Evolutionary conservation across 1,140 invertebrate species (phyloP).

Genomic region (Notospermus geniculatus): DNA sequence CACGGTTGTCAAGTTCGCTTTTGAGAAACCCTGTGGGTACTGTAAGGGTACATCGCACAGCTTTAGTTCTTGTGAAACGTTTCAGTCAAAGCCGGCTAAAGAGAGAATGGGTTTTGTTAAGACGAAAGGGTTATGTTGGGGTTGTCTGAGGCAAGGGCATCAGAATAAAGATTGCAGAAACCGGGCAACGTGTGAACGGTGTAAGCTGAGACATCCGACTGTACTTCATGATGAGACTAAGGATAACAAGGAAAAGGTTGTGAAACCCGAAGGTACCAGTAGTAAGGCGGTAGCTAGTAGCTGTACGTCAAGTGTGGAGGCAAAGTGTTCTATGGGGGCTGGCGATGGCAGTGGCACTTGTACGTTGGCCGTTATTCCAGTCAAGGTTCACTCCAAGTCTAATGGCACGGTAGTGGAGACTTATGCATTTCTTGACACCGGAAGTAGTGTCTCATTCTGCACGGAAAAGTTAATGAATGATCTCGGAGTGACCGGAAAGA

Average conservation of each 20-base stretch:
- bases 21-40: too few species aligned
- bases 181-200: neutral
- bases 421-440: conserved; percentile 2
- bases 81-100: too few species aligned
- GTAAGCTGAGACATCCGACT: neutral
- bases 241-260: too few species aligned
- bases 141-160: neutral
- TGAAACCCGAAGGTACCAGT: too few species aligned
- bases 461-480: neutral
- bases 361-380: neutral
- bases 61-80: too few species aligned
- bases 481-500: neutral
- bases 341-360: neutral
- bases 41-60: too few species aligned
- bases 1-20: too few species aligned
- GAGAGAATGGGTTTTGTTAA: neutral
- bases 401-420: neutral
- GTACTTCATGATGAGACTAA: neutral
- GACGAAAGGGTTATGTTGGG: neutral
- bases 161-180: neutral
- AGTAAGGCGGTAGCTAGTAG: too few species aligned
- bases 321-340: neutral
- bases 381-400: neutral
- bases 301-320: too few species aligned
- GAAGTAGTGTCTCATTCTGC: too few species aligned